Base-by-base conservation (phyloP, 2,888 invertebrate species). In the Tineola bisselliella region DNA sequence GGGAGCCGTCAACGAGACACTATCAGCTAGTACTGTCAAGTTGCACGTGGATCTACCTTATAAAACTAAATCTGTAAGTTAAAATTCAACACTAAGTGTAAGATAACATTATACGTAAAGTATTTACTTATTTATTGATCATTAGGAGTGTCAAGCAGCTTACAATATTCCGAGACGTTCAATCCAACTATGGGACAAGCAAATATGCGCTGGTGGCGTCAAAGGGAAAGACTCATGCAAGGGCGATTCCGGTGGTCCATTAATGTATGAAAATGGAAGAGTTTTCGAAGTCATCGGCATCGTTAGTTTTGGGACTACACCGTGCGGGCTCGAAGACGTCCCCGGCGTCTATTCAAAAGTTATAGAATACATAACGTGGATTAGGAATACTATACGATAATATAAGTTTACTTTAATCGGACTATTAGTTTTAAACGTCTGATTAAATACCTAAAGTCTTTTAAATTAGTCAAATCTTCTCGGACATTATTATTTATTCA, bases 291-390 rank as follows among this genome's bases (percentile, higher is more conserved):
- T 73, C 0, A 63, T 72, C 0, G 92, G 91, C 0, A 74, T 92
- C 2, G 91, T 91, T 12, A 91, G 91, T 11, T 91, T 89, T 66
- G 92, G 92, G 0, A 89, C 90, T 0, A 79, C 83, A 0, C 88
- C 88, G 0, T 92, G 92, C 67, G 91, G 91, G 0, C 81, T 83
- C 69, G 73, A 76, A 15, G 82, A 87, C 33, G 87, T 89, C 74
- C 91, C 92, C 0, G 91, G 90, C 0, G 89, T 92, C 3, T 92
- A 91, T 68, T 90, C 91, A 0, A 88, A 87, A 65, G 90, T 91
- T 0, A 70, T 75, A 31, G 78, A 88, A 54, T 91, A 89, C 67
- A 70, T 87, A 19, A 75, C 82, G 0, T 92, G 91, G 91, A 90
- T 91, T 59, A 68, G 77, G 13, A 74, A 68, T 44, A 38, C 12